phyloP scores from a whole-genome alignment of 2,113 vertebrate species.

The Ginglymostoma cirratum region DNA sequence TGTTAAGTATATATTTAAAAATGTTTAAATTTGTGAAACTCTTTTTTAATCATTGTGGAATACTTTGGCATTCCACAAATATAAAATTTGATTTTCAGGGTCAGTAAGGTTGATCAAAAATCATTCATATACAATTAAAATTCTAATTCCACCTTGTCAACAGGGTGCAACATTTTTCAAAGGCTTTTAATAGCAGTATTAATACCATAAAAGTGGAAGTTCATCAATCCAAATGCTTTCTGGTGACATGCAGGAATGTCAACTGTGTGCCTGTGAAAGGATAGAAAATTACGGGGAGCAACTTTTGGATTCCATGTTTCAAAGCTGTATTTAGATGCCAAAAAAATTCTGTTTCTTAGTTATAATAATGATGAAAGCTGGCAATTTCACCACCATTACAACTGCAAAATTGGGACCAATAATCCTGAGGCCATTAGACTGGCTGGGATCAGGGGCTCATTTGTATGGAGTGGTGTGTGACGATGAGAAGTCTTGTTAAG shows the following conservation, averaged over 20 bases:
- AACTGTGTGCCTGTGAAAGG: background rate
- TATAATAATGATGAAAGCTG: background rate
- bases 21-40: background rate
- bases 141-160: background rate
- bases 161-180: background rate
- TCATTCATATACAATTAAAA: background rate
- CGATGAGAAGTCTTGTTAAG: background rate
- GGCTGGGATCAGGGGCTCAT: background rate
- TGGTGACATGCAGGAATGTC: background rate
- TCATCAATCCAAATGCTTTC: background rate
- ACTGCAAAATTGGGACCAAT: background rate
- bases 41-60: background rate
- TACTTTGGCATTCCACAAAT: background rate
- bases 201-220: background rate
- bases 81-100: background rate
- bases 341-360: background rate
- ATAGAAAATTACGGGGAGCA: background rate
- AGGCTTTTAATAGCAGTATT: background rate
- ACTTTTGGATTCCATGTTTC: background rate
- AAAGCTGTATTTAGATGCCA: background rate
- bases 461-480: background rate
- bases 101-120: background rate
- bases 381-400: background rate
- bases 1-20: background rate
- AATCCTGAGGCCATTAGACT: background rate